Evolutionary conservation across 1,140 invertebrate species (phyloP).

Genomic region (Orius laevigatus): DNA sequence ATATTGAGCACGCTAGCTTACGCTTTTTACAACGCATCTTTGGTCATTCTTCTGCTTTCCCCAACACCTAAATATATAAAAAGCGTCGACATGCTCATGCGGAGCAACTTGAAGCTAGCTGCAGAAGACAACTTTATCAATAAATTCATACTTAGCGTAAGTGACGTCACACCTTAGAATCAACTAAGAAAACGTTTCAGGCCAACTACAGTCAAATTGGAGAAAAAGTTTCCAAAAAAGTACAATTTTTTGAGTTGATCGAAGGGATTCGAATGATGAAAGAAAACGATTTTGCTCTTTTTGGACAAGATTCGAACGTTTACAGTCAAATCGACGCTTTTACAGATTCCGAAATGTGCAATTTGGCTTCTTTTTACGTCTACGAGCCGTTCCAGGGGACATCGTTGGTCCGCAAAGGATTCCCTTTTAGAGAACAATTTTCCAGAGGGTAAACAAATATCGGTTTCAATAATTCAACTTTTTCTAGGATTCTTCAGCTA

Average conservation of each 20-base stretch:
- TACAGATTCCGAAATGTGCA: conserved; percentile 3
- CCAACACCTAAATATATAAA: conserved; percentile 6
- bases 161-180: neutral
- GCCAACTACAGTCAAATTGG: neutral
- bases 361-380: neutral
- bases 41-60: conserved; percentile 2
- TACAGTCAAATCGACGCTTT: conserved; percentile 3
- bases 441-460: neutral
- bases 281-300: neutral
- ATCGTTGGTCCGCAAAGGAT: conserved; percentile 3
- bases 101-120: neutral
- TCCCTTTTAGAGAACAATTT: conserved; percentile 4
- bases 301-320: conserved; percentile 4
- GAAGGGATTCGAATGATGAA: neutral
- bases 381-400: no score
- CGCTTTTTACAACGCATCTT: conserved; percentile 4
- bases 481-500: conserved; percentile 1
- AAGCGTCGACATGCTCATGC: neutral
- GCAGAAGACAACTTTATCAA: conserved; percentile 6
- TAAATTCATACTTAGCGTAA: neutral
- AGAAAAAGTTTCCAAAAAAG: conserved; percentile 1
- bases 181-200: neutral
- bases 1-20: neutral
- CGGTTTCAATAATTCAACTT: neutral
- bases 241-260: neutral